Evolutionary conservation across 2,888 invertebrate species (phyloP).

Genomic region (Stegana nigrithorax): DNA sequence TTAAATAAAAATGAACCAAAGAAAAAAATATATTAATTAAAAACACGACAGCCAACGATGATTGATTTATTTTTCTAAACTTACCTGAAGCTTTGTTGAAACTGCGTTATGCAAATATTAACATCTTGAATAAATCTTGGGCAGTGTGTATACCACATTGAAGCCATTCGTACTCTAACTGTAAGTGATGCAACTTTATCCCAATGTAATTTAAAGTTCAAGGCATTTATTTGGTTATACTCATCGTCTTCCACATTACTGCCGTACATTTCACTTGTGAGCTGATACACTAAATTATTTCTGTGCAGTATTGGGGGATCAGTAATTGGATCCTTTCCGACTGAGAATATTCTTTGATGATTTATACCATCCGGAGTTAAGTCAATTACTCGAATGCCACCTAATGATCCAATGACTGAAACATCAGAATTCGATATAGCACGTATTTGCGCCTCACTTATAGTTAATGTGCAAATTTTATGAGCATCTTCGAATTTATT

Average conservation of each 20-base stretch:
- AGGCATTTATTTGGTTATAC: conserved; percentile 65
- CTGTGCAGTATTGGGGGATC: conserved; percentile 67
- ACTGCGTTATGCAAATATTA: conserved; percentile 89
- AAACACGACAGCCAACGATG: too few relatives aligned
- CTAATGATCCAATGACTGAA: conserved; percentile 86
- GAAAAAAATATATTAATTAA: conserved; percentile 4
- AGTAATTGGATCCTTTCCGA: conserved; percentile 80
- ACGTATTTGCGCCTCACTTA: conserved; percentile 90
- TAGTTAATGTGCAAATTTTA: conserved; percentile 94
- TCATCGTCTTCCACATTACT: conserved; percentile 52
- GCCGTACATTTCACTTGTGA: conserved; percentile 67
- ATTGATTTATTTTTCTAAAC: too few relatives aligned
- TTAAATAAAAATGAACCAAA: background rate
- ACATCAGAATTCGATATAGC: conserved; percentile 75
- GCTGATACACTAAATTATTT: conserved; percentile 57
- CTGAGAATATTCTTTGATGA: conserved; percentile 87
- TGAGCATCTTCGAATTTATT: conserved; percentile 79
- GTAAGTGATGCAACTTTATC: conserved; percentile 58
- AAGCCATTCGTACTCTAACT: conserved; percentile 77
- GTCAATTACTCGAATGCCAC: conserved; percentile 91
- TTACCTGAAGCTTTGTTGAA: conserved; percentile 79
- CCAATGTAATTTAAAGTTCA: conserved; percentile 66
- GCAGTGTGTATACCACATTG: conserved; percentile 94
- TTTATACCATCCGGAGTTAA: conserved; percentile 85
- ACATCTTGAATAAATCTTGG: conserved; percentile 87